Conservation (phyloP, 2,113 vertebrate species). For the Ictalurus furcatus region DNA sequence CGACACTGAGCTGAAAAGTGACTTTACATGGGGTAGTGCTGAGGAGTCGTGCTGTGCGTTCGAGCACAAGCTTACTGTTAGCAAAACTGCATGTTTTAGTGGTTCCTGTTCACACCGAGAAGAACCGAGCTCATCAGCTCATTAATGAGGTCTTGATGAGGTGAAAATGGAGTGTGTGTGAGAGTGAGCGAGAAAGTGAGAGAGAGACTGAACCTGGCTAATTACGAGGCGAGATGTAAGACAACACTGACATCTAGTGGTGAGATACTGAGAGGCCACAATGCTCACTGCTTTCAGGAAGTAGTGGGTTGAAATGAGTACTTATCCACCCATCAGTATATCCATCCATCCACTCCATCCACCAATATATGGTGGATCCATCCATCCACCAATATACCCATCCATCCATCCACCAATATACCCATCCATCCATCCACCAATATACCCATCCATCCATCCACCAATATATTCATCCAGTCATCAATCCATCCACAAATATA, state of each 20-base stretch:
- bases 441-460: neutral
- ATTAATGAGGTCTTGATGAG: conserved; percentile 14
- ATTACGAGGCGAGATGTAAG: neutral
- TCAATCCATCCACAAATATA: neutral
- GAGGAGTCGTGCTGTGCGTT: neutral
- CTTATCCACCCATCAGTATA: neutral
- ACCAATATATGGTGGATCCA: neutral
- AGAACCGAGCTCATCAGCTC: neutral
- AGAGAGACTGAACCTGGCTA: neutral
- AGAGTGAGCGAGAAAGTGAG: neutral
- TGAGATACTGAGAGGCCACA: neutral
- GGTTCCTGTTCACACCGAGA: neutral
- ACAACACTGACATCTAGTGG: conserved; percentile 48
- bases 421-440: neutral
- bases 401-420: no score
- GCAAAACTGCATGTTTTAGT: neutral
- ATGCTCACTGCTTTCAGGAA: neutral
- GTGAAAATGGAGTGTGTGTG: neutral
- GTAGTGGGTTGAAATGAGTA: neutral
- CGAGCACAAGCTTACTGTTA: neutral
- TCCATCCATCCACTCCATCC: neutral
- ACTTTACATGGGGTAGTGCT: neutral
- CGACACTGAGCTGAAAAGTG: neutral
- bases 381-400: neutral
- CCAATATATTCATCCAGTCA: neutral